Evolutionary conservation across 2,888 invertebrate genomes (phyloP), one percentile per base, ranked within the genome.

Genomic region (Rhopalosiphum nymphaeae): DNA sequence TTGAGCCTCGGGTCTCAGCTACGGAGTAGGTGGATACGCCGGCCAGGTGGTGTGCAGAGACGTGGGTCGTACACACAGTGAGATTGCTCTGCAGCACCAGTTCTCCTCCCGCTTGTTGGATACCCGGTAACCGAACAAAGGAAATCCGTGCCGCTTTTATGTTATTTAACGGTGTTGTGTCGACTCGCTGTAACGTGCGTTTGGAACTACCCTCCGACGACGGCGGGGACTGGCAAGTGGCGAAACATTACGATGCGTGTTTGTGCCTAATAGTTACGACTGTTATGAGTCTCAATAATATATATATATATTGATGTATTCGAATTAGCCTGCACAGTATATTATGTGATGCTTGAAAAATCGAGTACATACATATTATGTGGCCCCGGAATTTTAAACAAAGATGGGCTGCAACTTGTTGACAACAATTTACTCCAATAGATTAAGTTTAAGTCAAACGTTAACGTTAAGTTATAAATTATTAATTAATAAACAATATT

Each of bases 41-140:
- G 21, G 21, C 36, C 78, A 78, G 78, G 78, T 78, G 78, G 78
- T 78, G 36, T 36, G 36, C 36, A 21, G 9, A 36, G 36, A 36
- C 36, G 36, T 36, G 21, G 78, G 3, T 36, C 78, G 36, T 36
- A 36, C 36, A 78, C 21, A 9, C 78, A 5, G 21, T 36, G 78
- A 7, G 67, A 36, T 36, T 78, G 2, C 36, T 78, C 36, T 0
- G 78, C 36, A 1, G 78, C 67, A 36, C 16, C 67, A n/a, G n/a
- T 67, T 16, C 36, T 36, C 7, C 67, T 67, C 36, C 16, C 67
- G 36, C 67, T 67, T 67, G 67, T 67, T 67, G 36, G 21, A 53
- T 67, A 67, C n/a, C 36, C n/a, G 67, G 36, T 67, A n/a, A 67
- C n/a, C 67, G 67, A 67, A 67, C n/a, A 67, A 67, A 67, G 67